Percentiles rank a stretch among this genome's conserved stretches.
These are phyloP conservation scores for Sepioteuthis lessoniana DNA, from an alignment of 2,888 invertebrate species.

Conservation along the genomic window DNA sequence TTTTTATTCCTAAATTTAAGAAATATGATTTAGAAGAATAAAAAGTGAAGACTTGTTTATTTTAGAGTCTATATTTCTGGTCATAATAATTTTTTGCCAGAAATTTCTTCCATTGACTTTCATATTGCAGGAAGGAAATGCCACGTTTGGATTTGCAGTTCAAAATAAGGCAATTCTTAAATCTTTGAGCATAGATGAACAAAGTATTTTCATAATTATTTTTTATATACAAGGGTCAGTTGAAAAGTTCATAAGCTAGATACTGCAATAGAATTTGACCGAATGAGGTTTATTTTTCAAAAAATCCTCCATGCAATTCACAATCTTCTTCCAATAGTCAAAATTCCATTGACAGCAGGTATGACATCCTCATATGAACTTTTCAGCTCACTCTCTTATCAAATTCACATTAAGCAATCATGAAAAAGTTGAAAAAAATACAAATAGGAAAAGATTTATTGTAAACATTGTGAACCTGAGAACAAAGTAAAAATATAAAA, in stretches of 20 bases:
- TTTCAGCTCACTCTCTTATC: no score
- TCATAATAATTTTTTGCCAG: neutral
- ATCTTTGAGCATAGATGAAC: neutral
- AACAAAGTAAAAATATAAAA: no score
- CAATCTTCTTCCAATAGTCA: no score
- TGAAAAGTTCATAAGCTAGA: no score
- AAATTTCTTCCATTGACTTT: neutral
- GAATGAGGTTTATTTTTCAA: no score
- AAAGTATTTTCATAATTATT: neutral
- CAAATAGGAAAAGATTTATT: neutral
- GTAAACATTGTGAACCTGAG: neutral
- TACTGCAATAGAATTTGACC: no score
- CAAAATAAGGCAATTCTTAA: neutral
- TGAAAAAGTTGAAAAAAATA: neutral
- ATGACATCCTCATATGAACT: no score
- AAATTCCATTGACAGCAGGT: no score
- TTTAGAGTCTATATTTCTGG: neutral
- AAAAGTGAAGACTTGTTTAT: neutral
- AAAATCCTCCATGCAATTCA: no score
- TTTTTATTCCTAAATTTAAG: neutral
- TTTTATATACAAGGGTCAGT: no score
- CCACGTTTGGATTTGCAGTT: neutral
- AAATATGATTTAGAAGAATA: neutral
- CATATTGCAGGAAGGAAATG: neutral
- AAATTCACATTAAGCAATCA: no score